These are phyloP conservation scores for Sorex fumeus DNA, from an alignment of 2,113 vertebrate species.

Conservation along the genomic window DNA sequence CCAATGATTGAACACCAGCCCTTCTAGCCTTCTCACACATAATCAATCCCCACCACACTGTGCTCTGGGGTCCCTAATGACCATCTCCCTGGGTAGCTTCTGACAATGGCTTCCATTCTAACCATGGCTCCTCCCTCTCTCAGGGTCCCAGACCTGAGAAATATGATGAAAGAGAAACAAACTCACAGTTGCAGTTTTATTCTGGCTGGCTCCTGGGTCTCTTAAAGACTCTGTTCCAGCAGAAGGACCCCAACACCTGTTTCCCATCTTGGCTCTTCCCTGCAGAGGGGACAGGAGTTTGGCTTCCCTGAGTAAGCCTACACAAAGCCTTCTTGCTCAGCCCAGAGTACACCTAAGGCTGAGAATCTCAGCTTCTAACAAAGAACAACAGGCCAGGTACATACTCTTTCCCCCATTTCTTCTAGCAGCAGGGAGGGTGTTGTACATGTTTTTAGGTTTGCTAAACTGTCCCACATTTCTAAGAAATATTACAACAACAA, in stretches of 20 bases:
- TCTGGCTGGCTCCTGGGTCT: neutral
- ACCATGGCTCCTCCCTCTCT: neutral
- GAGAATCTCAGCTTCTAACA: neutral
- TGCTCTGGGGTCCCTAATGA: neutral
- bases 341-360: neutral
- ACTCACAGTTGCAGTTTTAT: neutral
- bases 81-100: too few relatives aligned
- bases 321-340: neutral
- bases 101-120: neutral
- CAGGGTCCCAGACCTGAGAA: neutral
- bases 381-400: neutral
- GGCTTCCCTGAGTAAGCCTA: constrained; percentile 34
- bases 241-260: neutral
- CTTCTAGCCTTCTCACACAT: neutral
- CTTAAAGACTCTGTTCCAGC: neutral
- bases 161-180: neutral
- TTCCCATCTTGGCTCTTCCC: neutral
- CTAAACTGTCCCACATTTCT: constrained; percentile 45
- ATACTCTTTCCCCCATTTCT: neutral
- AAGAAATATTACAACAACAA: neutral
- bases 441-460: constrained; percentile 32
- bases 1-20: neutral
- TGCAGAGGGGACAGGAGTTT: neutral
- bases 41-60: neutral
- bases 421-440: neutral